Conservation (phyloP, 2,888 invertebrate species). For the Girardia tigrina region DNA sequence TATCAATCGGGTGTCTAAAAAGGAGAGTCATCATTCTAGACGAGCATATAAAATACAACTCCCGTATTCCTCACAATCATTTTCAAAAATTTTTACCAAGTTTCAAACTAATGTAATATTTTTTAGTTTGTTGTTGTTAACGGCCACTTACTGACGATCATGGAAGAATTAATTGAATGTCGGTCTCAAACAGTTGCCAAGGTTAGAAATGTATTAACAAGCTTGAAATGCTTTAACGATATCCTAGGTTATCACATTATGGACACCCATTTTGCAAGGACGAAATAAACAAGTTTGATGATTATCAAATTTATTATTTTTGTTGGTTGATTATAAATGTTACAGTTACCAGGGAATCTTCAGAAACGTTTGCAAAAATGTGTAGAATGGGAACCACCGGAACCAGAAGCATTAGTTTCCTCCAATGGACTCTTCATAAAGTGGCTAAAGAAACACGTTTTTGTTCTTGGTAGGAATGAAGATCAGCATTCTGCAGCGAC, state of each 20-base stretch:
- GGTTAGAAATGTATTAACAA: slow-evolving; percentile 51
- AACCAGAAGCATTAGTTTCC: slow-evolving; percentile 46
- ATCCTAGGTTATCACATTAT: slow-evolving; percentile 63
- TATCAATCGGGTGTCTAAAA: too few relatives aligned
- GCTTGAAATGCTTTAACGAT: background rate
- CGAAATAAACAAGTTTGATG: slow-evolving; percentile 62
- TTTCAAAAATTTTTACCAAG: too few relatives aligned
- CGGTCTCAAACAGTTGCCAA: slow-evolving; percentile 80
- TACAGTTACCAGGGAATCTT: slow-evolving; percentile 72
- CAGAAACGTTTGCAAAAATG: slow-evolving; percentile 73
- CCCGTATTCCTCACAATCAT: too few relatives aligned
- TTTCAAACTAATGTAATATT: too few relatives aligned
- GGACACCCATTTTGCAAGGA: slow-evolving; percentile 88
- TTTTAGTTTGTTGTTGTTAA: slow-evolving; percentile 30
- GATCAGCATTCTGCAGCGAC: slow-evolving; percentile 79
- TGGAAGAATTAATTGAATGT: slow-evolving; percentile 57
- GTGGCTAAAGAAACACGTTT: slow-evolving; percentile 80
- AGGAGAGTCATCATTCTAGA: too few relatives aligned
- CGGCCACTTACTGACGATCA: slow-evolving; percentile 27
- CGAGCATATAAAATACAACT: too few relatives aligned
- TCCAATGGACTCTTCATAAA: slow-evolving; percentile 53
- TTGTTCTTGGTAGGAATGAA: slow-evolving; percentile 95
- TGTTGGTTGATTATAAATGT: background rate
- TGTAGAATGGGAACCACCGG: slow-evolving; percentile 63
- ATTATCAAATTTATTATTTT: background rate